A percentile compares a stretch with the other conserved stretches of the same genome.
phyloP scores from a whole-genome alignment of 2,888 invertebrate genomes.

The Dione juno region DNA sequence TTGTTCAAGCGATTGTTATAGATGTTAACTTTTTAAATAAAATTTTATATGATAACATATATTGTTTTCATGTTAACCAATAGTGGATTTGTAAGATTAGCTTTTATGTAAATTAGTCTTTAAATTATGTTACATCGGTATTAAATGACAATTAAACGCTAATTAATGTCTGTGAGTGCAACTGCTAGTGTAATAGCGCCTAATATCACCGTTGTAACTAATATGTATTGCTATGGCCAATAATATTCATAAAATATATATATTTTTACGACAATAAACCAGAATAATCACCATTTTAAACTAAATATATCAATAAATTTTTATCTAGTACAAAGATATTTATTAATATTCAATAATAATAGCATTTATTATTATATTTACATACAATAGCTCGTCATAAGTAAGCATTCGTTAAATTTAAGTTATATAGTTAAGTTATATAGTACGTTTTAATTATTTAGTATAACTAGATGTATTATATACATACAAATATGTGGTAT shows the following conservation, averaged over 20 bases:
- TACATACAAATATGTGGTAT: not conserved
- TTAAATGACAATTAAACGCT: not conserved
- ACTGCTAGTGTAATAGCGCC: not conserved
- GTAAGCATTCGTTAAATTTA: not conserved
- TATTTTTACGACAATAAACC: not conserved
- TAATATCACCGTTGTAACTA: not conserved
- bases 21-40: not conserved
- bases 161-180: not conserved
- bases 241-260: not conserved
- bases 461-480: not conserved
- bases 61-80: conserved; percentile 2
- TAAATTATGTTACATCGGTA: not conserved
- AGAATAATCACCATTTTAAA: not conserved
- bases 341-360: not conserved
- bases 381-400: conserved; percentile 5
- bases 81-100: not conserved
- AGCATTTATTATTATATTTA: not conserved
- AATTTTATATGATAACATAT: not conserved
- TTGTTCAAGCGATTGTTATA: conserved; percentile 1
- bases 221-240: not conserved
- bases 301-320: no score
- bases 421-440: no score
- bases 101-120: not conserved
- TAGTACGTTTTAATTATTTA: not conserved
- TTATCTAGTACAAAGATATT: conserved; percentile 1